These are phyloP conservation scores for Ormia ochracea DNA, from an alignment of 2,888 invertebrate species.

Conservation along the genomic window DNA sequence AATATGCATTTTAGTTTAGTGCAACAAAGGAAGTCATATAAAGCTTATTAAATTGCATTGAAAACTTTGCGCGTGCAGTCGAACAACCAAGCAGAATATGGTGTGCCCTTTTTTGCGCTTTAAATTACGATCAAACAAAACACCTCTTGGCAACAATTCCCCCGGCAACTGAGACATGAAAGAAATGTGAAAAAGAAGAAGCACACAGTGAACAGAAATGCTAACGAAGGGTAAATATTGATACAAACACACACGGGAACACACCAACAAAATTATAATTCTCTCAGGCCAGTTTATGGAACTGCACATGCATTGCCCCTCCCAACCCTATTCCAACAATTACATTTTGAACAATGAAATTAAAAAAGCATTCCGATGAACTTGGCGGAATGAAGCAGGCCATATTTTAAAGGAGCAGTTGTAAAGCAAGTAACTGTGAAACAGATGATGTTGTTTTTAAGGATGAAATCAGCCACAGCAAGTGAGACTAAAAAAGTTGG, in stretches of 20 bases:
- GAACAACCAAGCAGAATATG: neutral
- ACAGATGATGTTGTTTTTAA: neutral
- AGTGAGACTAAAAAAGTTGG: neutral
- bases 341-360: constrained; percentile 8
- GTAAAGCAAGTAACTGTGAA: neutral
- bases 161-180: constrained; percentile 24
- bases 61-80: neutral
- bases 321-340: neutral
- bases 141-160: constrained; percentile 1
- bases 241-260: neutral
- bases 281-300: neutral
- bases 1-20: too few species aligned
- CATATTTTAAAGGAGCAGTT: neutral
- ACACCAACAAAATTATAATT: neutral
- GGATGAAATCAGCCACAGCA: neutral
- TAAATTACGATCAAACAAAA: neutral
- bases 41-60: neutral
- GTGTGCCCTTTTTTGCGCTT: neutral
- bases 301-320: neutral
- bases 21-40: too few species aligned
- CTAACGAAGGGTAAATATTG: constrained; percentile 44
- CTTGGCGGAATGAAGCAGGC: neutral
- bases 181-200: constrained; percentile 23
- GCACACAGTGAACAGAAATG: constrained; percentile 20
- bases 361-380: neutral